phyloP scores from a whole-genome alignment of 2,888 invertebrate genomes.

The Xanthia icteritia region DNA sequence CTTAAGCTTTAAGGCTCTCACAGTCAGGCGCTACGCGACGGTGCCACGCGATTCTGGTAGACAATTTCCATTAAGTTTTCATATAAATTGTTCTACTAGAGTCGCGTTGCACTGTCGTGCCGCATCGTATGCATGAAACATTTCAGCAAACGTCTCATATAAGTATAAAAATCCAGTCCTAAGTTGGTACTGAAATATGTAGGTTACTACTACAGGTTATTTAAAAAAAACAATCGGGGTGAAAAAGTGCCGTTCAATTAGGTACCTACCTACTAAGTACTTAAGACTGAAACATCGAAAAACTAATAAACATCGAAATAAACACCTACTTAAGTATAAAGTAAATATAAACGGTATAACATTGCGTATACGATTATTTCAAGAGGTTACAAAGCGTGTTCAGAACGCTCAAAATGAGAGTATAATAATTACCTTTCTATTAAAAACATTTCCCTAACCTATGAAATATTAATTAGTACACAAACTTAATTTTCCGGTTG shows the following conservation, averaged over 20 bases:
- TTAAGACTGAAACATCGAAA: no score
- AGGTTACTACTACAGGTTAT: no score
- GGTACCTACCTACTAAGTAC: no score
- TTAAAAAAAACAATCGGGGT: no score
- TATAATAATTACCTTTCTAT: not conserved
- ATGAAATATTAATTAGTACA: slow-evolving; percentile 17
- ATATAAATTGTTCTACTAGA: no score
- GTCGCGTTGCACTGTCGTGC: no score
- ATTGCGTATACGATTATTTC: not conserved
- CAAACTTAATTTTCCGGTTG: slow-evolving; percentile 25
- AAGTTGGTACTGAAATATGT: not conserved
- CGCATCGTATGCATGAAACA: no score
- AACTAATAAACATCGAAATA: not conserved
- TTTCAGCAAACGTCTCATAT: not conserved
- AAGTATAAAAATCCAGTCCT: not conserved
- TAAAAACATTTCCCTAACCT: not conserved
- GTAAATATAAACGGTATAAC: not conserved
- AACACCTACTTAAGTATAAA: not conserved
- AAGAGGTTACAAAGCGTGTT: not conserved
- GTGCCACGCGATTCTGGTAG: no score
- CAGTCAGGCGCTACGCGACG: no score
- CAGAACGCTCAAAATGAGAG: not conserved
- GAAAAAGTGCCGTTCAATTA: no score
- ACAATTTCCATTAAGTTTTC: no score
- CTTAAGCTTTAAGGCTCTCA: no score